Evolutionary conservation across 1,140 invertebrate species (phyloP), one percentile per base, ranked within the genome.

Genomic region (Sycobia sp.): DNA sequence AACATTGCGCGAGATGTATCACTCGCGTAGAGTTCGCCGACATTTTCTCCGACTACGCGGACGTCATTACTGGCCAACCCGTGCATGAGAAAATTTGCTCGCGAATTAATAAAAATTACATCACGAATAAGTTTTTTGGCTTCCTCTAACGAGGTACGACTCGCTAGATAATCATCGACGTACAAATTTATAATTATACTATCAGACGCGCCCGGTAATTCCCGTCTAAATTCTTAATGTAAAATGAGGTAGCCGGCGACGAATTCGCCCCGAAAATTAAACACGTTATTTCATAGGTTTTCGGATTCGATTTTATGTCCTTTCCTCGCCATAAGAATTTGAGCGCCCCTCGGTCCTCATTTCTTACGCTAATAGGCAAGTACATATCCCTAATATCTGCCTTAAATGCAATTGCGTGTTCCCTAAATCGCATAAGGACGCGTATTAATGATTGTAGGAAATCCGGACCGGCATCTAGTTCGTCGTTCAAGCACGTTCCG

Each of bases 341-440:
- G 5, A 7, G 32, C 32, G 32, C 32, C 1, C 2, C 8, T 4
- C 14, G 46, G 25, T 49, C 46, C 14, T 49, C 46, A 2, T 4
- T 14, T n/a, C 14, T 27, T 16, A 49, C 2, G 14, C 18, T 27
- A 1, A 49, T 11, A 4, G 23, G 70, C 0, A 78, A 8, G 4
- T 39, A 54, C 38, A 54, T 54, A n/a, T 39, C 51, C 4, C 7
- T 23, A 7, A 41, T n/a, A 8, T 54, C 51, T 4, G 34, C 10
- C 16, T 23, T 39, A 25, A 54, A 1, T 5, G 51, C 38, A n/a
- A 23, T n/a, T 2, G 3, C 10, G 11, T 0, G 25, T 27, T 54
- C 2, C 1, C 51, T 20, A 41, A 41, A 25, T 1, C 51, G 22
- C 51, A 39, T 54, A 4, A 54, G 2, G 3, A 54, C 51, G 3